Evolutionary conservation across 2,888 invertebrate genomes (phyloP).

Genomic region (Auanema freiburgensis): DNA sequence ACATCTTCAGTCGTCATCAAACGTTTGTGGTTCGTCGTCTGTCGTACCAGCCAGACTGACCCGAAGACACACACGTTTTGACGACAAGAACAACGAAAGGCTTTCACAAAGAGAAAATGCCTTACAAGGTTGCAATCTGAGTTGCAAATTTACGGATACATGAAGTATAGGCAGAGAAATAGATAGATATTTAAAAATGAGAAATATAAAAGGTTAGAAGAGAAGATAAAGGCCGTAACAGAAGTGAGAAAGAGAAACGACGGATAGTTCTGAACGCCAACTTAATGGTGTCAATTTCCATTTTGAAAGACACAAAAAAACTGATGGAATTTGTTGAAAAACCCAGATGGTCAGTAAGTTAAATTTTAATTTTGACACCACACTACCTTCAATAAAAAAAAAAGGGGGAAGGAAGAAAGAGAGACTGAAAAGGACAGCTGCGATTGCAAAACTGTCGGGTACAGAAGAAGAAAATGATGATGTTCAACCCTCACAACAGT

Average conservation of each 20-base stretch:
- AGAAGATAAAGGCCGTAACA: neutral
- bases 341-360: conserved; percentile 1
- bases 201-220: neutral
- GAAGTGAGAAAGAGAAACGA: neutral
- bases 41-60: no score
- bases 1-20: no score
- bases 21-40: no score
- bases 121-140: no score
- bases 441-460: neutral
- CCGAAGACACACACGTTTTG: no score
- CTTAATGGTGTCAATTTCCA: neutral
- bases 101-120: no score
- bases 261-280: neutral
- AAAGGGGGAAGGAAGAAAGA: no score
- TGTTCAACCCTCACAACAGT: conserved; percentile 1
- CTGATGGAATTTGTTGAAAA: neutral
- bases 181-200: no score
- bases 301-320: neutral
- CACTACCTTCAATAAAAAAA: neutral
- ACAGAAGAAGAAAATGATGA: conserved; percentile 2
- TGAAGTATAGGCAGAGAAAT: no score
- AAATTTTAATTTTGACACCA: conserved; percentile 1
- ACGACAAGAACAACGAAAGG: no score
- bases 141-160: no score
- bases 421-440: no score